Conservation (phyloP, 1,140 invertebrate genomes). For the Drosophila kanapiae region DNA sequence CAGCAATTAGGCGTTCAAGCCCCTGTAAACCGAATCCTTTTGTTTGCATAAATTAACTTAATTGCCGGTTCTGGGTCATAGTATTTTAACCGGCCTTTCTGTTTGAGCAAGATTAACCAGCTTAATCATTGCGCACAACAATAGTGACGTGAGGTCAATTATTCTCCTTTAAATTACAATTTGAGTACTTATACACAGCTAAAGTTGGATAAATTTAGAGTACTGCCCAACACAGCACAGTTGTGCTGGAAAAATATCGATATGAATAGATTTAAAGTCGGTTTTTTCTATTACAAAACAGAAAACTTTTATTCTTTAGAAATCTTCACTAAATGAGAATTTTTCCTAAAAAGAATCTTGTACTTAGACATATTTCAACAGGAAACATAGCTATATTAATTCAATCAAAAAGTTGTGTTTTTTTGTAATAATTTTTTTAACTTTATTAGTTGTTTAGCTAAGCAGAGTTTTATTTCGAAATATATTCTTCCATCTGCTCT, state of each 20-base stretch:
- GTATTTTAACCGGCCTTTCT: neutral
- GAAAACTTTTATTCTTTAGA: too few relatives aligned
- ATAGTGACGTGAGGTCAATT: neutral
- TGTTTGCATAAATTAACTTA: slow-evolving; percentile 23
- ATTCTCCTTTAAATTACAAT: neutral
- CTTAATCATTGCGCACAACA: neutral
- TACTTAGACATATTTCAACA: too few relatives aligned
- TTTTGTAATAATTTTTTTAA: neutral
- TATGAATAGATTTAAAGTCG: neutral
- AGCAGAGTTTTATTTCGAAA: neutral
- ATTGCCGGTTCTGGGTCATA: slow-evolving; percentile 4
- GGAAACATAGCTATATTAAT: neutral
- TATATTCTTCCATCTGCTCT: neutral
- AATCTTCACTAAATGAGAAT: too few relatives aligned
- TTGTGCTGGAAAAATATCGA: neutral
- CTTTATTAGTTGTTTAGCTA: too few relatives aligned
- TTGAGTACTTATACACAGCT: too few relatives aligned
- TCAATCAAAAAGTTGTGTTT: neutral
- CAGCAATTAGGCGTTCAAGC: neutral
- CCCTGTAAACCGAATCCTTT: slow-evolving; percentile 3
- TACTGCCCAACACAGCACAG: too few relatives aligned
- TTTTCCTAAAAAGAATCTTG: too few relatives aligned
- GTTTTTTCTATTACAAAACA: too few relatives aligned
- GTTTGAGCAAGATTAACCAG: neutral
- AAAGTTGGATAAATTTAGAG: too few relatives aligned